Evolutionary conservation across 2,797 vertebrate genomes (phyloP), one percentile per base, ranked within the genome.

Genomic region (Muscicapa striata): DNA sequence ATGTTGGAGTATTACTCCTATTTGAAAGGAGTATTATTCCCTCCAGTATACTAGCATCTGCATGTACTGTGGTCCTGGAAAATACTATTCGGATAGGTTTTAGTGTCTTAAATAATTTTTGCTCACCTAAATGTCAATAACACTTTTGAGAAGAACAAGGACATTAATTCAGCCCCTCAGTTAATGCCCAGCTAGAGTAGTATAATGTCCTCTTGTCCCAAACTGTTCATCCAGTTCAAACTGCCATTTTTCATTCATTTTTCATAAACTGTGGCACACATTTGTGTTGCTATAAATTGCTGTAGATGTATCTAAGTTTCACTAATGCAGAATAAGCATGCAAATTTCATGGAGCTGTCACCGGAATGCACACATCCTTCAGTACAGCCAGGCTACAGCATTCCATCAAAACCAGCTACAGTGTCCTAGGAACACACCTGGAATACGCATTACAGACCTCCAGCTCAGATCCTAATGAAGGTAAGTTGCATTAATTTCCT

Each of bases 311-410:
- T 36, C n/a, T 80, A 46, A 63, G 30, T 72, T 78, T 88, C 27
- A n/a, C 16, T 46, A 67, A 59, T 3, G 46, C 54, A 59, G 74
- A 57, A 63, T 74, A 58, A 87, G 41, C 21, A 34, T 0, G 3
- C 34, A 80, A 38, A 80, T 36, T 57, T 58, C 68, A n/a, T 21
- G 46, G 30, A 49, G 21, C 15, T 78, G 29, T 58, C 46, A 54
- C 38, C 41, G 76, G 29, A 70, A 74, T 10, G 24, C 21, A 64
- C 15, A 32, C 0, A 0, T 24, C 16, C 45, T 70, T 73, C 5
- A 1, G 32, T 29, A 52, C 1, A 4, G 24, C 21, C 0, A 0
- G 36, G 57, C 41, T 74, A 30, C 4, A 1, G 23, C 2, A 2
- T 48, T 38, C 30, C 15, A 1, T n/a, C 30, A 75, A 32, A 95